Evolutionary conservation across 2,113 vertebrate genomes (phyloP).

Genomic region (Neolamprologus modestus): DNA sequence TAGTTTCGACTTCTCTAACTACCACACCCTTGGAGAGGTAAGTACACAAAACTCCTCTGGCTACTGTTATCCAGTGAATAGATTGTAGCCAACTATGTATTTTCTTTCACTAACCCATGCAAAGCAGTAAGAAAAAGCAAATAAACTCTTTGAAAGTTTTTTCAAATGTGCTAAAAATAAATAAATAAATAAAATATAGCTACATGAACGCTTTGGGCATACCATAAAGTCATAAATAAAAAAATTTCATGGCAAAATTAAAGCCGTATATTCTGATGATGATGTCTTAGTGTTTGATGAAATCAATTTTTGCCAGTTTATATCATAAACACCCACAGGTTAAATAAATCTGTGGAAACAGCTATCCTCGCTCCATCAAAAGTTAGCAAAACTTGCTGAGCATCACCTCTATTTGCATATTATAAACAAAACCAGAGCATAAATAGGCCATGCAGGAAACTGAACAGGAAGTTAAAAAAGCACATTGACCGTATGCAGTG

Average conservation of each 20-base stretch:
- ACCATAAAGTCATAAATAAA: neutral
- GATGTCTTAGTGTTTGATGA: too few relatives aligned
- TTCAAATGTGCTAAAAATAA: neutral
- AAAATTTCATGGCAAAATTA: too few relatives aligned
- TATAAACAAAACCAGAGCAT: neutral
- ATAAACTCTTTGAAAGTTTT: neutral
- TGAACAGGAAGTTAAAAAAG: neutral
- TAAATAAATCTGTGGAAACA: neutral
- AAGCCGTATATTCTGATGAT: too few relatives aligned
- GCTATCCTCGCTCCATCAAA: neutral
- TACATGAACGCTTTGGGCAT: neutral
- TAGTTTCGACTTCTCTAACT: constrained; percentile 73
- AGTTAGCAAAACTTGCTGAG: neutral
- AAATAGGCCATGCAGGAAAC: neutral
- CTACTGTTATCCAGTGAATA: neutral
- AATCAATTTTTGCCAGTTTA: too few relatives aligned
- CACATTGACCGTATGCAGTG: accelerated
- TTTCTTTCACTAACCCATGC: neutral
- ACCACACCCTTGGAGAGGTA: constrained; percentile 82
- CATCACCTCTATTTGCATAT: neutral
- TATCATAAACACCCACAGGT: too few relatives aligned
- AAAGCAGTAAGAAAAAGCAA: neutral
- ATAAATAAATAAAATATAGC: neutral
- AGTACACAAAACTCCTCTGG: neutral
- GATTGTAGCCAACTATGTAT: neutral